Percentiles rank a stretch among this genome's conserved stretches.
Conservation (phyloP, 2,113 vertebrate species). For the Ia io region DNA sequence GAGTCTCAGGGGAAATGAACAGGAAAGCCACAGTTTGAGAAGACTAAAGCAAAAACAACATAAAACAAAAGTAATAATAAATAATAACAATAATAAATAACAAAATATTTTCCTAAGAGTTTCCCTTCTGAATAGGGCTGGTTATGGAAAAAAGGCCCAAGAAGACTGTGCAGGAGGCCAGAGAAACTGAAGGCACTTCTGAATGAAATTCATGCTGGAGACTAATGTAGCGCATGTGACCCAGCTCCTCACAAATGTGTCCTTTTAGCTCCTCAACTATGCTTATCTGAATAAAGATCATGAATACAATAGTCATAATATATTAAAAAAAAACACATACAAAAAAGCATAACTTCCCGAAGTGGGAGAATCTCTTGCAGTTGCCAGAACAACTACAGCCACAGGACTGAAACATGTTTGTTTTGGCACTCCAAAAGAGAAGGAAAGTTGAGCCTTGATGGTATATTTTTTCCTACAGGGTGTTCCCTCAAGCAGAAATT, state of each 20-base stretch:
- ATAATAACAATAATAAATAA: neutral
- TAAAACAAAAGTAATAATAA: neutral
- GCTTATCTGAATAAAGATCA: neutral
- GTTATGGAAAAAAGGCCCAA: neutral
- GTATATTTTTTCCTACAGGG: neutral
- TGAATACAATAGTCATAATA: neutral
- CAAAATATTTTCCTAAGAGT: neutral
- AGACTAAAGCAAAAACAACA: neutral
- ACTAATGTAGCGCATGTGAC: neutral
- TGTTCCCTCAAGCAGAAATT: neutral
- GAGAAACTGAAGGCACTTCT: neutral
- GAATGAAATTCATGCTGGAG: neutral
- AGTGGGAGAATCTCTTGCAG: neutral
- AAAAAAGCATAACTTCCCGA: neutral
- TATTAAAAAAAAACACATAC: neutral
- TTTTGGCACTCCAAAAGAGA: neutral
- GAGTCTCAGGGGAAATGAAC: neutral
- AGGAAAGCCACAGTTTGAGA: neutral
- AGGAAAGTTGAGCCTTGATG: neutral
- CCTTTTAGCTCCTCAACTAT: neutral
- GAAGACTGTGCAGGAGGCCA: neutral
- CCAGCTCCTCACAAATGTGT: neutral
- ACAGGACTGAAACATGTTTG: neutral
- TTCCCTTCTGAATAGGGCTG: neutral
- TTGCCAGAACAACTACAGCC: neutral